Evolutionary conservation across 2,113 vertebrate species (phyloP).

Genomic region (Symphodus melops): DNA sequence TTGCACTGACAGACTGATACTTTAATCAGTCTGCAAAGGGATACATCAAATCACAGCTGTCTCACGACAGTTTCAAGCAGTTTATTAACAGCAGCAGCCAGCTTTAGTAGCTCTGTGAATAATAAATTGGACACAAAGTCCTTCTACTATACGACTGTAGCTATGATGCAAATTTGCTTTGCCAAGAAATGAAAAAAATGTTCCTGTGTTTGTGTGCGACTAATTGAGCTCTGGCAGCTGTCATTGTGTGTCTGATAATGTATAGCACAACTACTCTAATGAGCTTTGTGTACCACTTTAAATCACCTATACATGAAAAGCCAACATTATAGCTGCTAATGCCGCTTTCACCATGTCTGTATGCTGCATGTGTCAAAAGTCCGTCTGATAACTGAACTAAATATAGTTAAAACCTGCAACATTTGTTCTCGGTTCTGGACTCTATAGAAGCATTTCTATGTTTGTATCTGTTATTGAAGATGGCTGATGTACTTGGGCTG

Average conservation of each 20-base stretch:
- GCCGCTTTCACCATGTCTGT: too few species aligned
- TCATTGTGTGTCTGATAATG: constrained; percentile 30
- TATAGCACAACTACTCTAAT: constrained; percentile 15
- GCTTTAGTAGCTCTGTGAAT: constrained; percentile 43
- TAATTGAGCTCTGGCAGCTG: constrained; percentile 61
- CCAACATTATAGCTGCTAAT: too few species aligned
- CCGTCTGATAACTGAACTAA: too few species aligned
- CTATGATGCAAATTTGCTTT: constrained; percentile 16
- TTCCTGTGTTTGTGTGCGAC: constrained; percentile 32
- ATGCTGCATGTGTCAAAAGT: constrained; percentile 13
- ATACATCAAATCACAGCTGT: constrained; percentile 12
- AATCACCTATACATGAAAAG: too few species aligned
- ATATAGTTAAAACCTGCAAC: too few species aligned
- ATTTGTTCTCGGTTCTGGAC: too few species aligned
- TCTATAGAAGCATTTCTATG: too few species aligned
- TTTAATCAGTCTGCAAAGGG: constrained; percentile 2
- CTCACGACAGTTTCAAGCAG: constrained; percentile 31
- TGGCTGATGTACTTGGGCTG: too few species aligned
- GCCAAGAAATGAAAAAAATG: constrained; percentile 46
- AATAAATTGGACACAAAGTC: constrained; percentile 45
- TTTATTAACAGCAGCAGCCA: constrained; percentile 38
- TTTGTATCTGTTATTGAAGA: too few species aligned
- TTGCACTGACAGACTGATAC: not conserved
- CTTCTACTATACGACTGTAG: constrained; percentile 15
- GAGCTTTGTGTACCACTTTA: constrained; percentile 1